Percentiles rank a stretch among this genome's conserved stretches.
phyloP scores from a whole-genome alignment of 2,888 invertebrate genomes.

The Rhagonycha lutea region DNA sequence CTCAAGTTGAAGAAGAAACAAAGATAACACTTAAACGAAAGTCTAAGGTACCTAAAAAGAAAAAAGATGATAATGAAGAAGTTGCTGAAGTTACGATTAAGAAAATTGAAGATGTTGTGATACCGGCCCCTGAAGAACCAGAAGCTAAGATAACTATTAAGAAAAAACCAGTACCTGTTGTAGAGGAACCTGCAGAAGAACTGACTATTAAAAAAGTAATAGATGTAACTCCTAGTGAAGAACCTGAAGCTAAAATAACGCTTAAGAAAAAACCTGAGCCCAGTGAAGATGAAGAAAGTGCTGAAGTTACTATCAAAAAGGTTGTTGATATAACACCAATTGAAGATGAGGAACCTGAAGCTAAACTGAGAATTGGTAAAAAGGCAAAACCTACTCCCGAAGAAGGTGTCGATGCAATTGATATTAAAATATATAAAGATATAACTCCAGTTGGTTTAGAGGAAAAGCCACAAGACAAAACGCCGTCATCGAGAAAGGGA shows the following conservation, averaged over 20 bases:
- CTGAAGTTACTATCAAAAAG: conserved; percentile 53
- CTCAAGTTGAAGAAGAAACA: conserved; percentile 34
- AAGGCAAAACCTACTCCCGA: conserved; percentile 36
- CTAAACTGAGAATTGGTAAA: conserved; percentile 43
- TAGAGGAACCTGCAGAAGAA: conserved; percentile 56
- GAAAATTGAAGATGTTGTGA: neutral
- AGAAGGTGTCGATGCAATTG: neutral
- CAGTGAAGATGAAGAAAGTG: conserved; percentile 50
- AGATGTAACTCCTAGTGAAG: conserved; percentile 35
- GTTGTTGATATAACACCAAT: conserved; percentile 38
- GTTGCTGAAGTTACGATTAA: conserved; percentile 36
- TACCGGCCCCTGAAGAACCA: conserved; percentile 26
- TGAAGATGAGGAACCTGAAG: conserved; percentile 38
- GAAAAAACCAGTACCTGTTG: conserved; percentile 38
- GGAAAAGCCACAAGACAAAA: neutral
- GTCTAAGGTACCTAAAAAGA: conserved; percentile 31
- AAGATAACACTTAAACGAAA: conserved; percentile 43
- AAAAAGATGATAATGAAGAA: conserved; percentile 36
- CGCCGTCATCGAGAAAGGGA: conserved; percentile 56
- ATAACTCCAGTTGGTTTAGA: conserved; percentile 56
- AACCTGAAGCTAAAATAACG: conserved; percentile 27
- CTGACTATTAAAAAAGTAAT: conserved; percentile 50
- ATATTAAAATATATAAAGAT: conserved; percentile 42
- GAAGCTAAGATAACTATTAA: conserved; percentile 37
- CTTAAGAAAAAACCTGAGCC: conserved; percentile 30